These are phyloP conservation scores for Wiebesia pumilae DNA, from an alignment of 1,140 invertebrate genomes.

Conservation along the genomic window DNA sequence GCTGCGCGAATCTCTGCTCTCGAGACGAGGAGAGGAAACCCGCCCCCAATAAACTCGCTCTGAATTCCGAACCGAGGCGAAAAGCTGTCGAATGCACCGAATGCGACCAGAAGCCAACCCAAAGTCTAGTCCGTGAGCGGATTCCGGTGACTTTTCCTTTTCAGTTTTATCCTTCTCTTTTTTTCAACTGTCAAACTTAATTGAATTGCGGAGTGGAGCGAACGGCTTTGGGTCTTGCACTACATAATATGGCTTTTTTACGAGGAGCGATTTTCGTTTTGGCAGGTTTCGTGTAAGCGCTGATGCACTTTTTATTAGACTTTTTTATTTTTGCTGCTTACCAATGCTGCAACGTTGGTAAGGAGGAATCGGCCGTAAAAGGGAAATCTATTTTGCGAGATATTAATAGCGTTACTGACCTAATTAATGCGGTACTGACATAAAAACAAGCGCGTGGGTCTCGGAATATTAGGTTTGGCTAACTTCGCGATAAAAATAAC, in stretches of 20 bases:
- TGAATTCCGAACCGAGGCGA: not conserved
- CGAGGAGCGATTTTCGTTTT: not conserved
- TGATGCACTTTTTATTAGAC: not conserved
- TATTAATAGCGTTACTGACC: not conserved
- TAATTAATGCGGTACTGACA: not conserved
- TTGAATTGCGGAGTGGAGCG: not conserved
- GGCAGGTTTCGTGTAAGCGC: not conserved
- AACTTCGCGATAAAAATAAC: no score
- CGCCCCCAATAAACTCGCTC: no score
- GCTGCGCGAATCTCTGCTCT: not conserved
- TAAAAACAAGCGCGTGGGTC: no score
- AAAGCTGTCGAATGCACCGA: not conserved
- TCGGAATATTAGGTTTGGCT: no score
- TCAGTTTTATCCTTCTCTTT: not conserved
- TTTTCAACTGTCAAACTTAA: not conserved
- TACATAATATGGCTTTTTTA: not conserved
- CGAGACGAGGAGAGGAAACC: not conserved
- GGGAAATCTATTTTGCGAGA: not conserved
- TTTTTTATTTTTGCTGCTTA: not conserved
- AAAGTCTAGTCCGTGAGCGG: not conserved
- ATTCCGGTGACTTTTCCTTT: constrained; percentile 1
- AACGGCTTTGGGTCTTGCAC: not conserved
- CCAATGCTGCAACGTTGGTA: not conserved
- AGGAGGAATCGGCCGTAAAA: not conserved
- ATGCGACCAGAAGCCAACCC: not conserved